Evolutionary conservation across 2,797 vertebrate species (phyloP).

Genomic region (Hemibagrus guttatus): DNA sequence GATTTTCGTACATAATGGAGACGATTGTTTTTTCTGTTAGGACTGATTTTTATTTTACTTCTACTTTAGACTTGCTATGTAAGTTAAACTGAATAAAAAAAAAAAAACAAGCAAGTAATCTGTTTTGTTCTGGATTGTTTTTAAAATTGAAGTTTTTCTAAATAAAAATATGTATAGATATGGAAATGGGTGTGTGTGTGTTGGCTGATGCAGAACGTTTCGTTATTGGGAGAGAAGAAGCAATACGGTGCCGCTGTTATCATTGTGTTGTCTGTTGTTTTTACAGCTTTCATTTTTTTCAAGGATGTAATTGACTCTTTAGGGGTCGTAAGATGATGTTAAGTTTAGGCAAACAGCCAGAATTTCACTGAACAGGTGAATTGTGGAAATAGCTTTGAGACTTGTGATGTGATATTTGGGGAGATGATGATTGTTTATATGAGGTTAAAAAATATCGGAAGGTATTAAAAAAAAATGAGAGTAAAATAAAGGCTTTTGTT

Average conservation of each 20-base stretch:
- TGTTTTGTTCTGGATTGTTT: too few species aligned
- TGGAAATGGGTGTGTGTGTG: background rate
- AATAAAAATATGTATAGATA: background rate
- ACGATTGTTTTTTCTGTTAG: background rate
- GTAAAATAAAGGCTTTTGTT: too few species aligned
- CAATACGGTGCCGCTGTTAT: too few species aligned
- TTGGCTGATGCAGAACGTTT: background rate
- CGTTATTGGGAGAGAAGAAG: background rate
- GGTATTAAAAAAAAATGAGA: background rate
- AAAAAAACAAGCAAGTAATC: too few species aligned
- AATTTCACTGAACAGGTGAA: background rate
- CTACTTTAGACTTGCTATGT: background rate
- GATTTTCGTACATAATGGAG: too few species aligned
- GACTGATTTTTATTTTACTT: background rate
- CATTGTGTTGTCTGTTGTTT: too few species aligned
- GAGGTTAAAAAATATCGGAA: background rate
- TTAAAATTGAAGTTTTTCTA: background rate
- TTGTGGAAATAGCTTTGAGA: background rate
- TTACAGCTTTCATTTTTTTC: too few species aligned
- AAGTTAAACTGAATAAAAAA: too few species aligned
- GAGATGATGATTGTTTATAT: background rate
- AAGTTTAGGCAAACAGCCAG: background rate
- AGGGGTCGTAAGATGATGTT: too few species aligned
- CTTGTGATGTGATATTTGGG: background rate
- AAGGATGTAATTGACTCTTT: too few species aligned